Evolutionary conservation across 2,888 invertebrate species (phyloP), one percentile per base, ranked within the genome.

Genomic region (Caenorhabditis becei): DNA sequence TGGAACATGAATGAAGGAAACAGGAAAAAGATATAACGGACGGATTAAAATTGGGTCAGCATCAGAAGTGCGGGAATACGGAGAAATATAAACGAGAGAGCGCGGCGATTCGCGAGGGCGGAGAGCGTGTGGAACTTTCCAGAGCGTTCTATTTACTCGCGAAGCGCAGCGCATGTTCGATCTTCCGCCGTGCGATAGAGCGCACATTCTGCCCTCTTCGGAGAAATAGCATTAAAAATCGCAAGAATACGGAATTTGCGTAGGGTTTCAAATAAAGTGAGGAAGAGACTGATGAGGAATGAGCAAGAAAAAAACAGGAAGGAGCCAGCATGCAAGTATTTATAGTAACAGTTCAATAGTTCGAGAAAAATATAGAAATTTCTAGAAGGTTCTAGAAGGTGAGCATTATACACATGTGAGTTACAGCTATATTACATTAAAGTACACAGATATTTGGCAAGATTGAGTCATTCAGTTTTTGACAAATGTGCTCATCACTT

Each of bases 71-170:
- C 23, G 54, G 49, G 54, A 67, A 67, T 59, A 53, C 61, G 62
- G 58, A 69, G 62, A 49, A 67, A 47, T 47, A 47, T 24, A 41
- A 41, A 20, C 5, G 67, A 74, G 63, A 67, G 63, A 79, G 62
- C 26, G 54, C 62, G 63, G 44, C 49, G 56, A 49, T 56, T 5
- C 54, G 53, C 18, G 72, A 72, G 72, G 62, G 58, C 54, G 62
- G 54, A 69, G 62, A 62, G 53, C 53, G 59, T 49, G 41, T 59
- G 24, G 80, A 74, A 80, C 74, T 62, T 71, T 81, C 81, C 61
- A 81, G 81, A 63, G 67, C 66, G 71, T 81, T 81, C 81, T 81
- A 77, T 81, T 81, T 81, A 81, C 81, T 81, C 81, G 59, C 67
- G 11, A 77, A 81, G 59, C 71, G 65, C 35, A 47, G 67, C 35